Evolutionary conservation across 2,888 invertebrate species (phyloP).

Genomic region (Oscheius sp.): DNA sequence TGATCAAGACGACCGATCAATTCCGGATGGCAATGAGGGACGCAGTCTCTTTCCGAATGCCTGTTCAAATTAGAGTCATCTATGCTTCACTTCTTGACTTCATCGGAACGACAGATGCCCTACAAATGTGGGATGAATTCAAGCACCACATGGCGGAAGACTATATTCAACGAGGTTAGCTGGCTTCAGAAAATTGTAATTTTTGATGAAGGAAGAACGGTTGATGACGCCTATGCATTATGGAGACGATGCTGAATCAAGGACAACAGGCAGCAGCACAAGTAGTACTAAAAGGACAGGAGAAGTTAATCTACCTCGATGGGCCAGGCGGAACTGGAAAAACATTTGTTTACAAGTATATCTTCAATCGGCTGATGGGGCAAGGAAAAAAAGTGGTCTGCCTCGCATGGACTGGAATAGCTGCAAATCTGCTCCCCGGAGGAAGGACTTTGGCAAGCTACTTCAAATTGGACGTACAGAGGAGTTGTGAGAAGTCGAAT

Average conservation of each 20-base stretch:
- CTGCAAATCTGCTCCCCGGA: conserved; percentile 35
- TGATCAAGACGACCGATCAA: background rate
- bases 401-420: conserved; percentile 39
- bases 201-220: too few species aligned
- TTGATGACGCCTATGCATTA: too few species aligned
- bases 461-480: conserved; percentile 21
- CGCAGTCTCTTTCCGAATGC: conserved; percentile 29
- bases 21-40: conserved; percentile 9
- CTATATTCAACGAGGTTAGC: background rate
- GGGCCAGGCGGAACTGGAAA: conserved; percentile 34
- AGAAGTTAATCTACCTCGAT: conserved; percentile 20
- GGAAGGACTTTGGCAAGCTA: conserved; percentile 32
- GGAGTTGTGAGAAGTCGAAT: conserved; percentile 1
- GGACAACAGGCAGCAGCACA: background rate
- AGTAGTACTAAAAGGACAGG: background rate
- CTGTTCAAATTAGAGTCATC: conserved; percentile 21
- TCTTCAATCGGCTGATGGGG: conserved; percentile 20
- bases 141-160: conserved; percentile 14
- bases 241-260: too few species aligned
- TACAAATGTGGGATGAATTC: conserved; percentile 20
- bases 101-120: background rate
- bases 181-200: too few species aligned
- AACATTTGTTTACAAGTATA: conserved; percentile 28
- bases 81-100: conserved; percentile 27
- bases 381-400: conserved; percentile 16